Base-by-base conservation (phyloP, 2,888 invertebrate genomes). In the Tillus elongatus region DNA sequence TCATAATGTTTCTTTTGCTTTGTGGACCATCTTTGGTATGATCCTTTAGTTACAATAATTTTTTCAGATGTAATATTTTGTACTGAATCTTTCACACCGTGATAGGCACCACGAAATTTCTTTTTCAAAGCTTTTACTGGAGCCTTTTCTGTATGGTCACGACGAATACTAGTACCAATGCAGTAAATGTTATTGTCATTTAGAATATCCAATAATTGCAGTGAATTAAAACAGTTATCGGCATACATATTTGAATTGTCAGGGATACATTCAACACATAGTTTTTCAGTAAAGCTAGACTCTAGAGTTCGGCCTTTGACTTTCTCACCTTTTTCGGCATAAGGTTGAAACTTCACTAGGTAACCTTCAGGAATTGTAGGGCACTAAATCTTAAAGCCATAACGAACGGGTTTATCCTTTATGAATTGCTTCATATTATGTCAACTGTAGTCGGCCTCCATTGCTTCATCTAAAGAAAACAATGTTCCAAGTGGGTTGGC, bases 141-240 rank as follows among this genome's bases (percentile, higher is more conserved):
- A 19, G 24, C 24, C n/a, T 19, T 19, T n/a, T 19, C 24, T n/a
- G n/a, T n/a, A 19, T n/a, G 24, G n/a, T 19, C 24, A 8, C 6
- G n/a, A 19, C 24, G 24, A 8, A 19, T 19, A n/a, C n/a, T n/a
- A 19, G 24, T 19, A 19, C 24, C 24, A 19, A 19, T 19, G n/a
- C 24, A 19, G 24, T 19, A 19, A 8, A 19, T 19, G 6, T 19
- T 19, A 6, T 19, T 19, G 6, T 19, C 24, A 8, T 19, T 19
- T 19, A 19, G 24, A 19, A 8, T n/a, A 8, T 19, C 24, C 24
- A 19, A n/a, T n/a, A 19, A 19, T 19, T 19, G 24, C 24, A 19
- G n/a, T 8, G 24, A 19, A 19, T 19, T 19, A n/a, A 19, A 19
- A 19, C 6, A 19, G n/a, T 19, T 19, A n/a, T 19, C 24, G 6